Base-by-base conservation (phyloP, 2,113 vertebrate species). In the Saccopteryx bilineata region DNA sequence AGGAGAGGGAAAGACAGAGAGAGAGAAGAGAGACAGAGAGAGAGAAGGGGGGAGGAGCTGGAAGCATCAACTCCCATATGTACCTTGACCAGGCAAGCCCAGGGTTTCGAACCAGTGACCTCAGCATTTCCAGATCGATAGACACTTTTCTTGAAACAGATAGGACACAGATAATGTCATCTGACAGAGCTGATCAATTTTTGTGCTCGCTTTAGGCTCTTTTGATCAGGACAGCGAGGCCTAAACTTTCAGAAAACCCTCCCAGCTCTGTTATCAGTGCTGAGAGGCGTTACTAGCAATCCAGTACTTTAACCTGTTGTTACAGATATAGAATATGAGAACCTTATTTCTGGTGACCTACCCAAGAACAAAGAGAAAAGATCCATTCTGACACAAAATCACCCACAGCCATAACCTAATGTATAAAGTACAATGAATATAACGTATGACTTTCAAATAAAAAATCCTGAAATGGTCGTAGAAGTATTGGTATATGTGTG, bases 311-410 rank as follows among this genome's bases (percentile, higher is more conserved):
- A 66, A 14, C 12, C 31, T 69, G 3, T 79, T 66, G 52, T 50
- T 66, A 23, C 31, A 90, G 81, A 90, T 90, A 66, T 5, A 66
- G 91, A 92, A 60, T 61, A 46, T 7, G 28, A 92, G 72, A 84
- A 92, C 78, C 66, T 91, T 88, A 69, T 58, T 95, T 69, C 19
- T 10, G 2, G 12, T 76, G 50, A 80, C 17, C 50, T 78, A 50
- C 5, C 26, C 52, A 74, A 58, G 75, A 90, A 33, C 10, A 72
- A 63, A 82, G 74, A 80, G 11, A 76, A 88, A 85, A 89, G 61
- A 75, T 28, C 9, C 5, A 66, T 33, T 28, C 88, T 26, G 26
- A 86, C n/a, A 28, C 26, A 63, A 63, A 92, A 61, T 75, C 50
- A 58, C 8, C 26, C 46, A 33, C 26, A 72, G 28, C 26, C 19